Evolutionary conservation across 2,113 vertebrate genomes (phyloP), one percentile per base, ranked within the genome.

Genomic region (Ranitomeya variabilis): DNA sequence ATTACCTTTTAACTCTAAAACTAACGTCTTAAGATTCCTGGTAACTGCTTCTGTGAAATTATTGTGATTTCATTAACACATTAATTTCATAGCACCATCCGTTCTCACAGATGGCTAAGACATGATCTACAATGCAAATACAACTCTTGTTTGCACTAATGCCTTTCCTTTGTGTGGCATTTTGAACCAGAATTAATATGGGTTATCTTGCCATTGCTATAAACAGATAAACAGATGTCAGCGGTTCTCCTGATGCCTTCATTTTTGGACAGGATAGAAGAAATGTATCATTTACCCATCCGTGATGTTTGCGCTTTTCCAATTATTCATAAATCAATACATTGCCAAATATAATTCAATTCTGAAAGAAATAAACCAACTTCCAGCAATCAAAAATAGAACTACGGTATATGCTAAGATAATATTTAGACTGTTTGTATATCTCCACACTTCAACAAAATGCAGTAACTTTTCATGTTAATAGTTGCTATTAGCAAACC

Each of bases 51-150:
- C 90, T 94, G 94, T 94, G 93, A 95, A 96, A 96, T 96, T 96
- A 96, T 96, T 96, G 93, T 96, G 95, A 96, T 95, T 96, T 96
- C 95, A 96, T 96, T 96, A 96, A 96, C 95, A 95, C 95, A 96
- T 96, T 96, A 96, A 96, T 96, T 95, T 95, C 94, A 94, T 94
- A 95, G 95, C 95, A 96, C 95, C 95, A 96, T 95, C 95, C 95
- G 95, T 94, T 96, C 94, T 95, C 95, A 94, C 95, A 96, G 95
- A 96, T 96, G 95, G 95, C 92, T 91, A 94, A 96, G 94, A 95
- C 95, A 95, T 94, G 94, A 96, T 96, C 95, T 96, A 95, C 95
- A 96, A 96, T 96, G 95, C 95, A 96, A 96, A 96, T 96, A 95
- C 94, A 94, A 95, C 92, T 95, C 95, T 96, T 96, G 95, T 96